Percentiles rank a stretch among this genome's conserved stretches.
phyloP scores from a whole-genome alignment of 2,797 vertebrate species.

The Brotogeris chrysoptera region DNA sequence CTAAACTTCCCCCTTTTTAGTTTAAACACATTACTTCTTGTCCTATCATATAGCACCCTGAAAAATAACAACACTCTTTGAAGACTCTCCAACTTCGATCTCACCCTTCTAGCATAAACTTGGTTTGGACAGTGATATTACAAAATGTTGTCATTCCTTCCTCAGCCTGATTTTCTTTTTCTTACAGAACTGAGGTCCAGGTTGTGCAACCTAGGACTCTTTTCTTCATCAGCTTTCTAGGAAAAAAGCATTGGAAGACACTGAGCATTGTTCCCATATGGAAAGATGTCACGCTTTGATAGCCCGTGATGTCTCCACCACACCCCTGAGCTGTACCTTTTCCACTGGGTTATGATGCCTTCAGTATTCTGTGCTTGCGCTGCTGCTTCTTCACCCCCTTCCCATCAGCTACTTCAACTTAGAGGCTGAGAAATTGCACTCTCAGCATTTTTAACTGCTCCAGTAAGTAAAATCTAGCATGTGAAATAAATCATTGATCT shows the following conservation, averaged over 20 bases:
- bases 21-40: neutral
- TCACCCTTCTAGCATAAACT: neutral
- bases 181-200: neutral
- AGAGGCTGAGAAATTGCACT: neutral
- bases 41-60: neutral
- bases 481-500: neutral
- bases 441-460: neutral
- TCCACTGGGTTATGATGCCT: neutral
- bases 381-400: neutral
- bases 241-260: neutral
- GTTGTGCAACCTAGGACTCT: neutral
- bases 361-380: neutral
- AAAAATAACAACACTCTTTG: neutral
- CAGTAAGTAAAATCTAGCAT: neutral
- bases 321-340: neutral
- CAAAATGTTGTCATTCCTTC: neutral
- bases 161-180: neutral
- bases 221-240: neutral
- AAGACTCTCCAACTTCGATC: neutral
- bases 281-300: fast-evolving
- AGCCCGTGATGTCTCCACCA: neutral
- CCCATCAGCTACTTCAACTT: neutral
- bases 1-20: neutral
- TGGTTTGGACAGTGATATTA: neutral
- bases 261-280: fast-evolving